Conservation (phyloP, 1,140 invertebrate species). For the Schlechtendalia chinensis region DNA sequence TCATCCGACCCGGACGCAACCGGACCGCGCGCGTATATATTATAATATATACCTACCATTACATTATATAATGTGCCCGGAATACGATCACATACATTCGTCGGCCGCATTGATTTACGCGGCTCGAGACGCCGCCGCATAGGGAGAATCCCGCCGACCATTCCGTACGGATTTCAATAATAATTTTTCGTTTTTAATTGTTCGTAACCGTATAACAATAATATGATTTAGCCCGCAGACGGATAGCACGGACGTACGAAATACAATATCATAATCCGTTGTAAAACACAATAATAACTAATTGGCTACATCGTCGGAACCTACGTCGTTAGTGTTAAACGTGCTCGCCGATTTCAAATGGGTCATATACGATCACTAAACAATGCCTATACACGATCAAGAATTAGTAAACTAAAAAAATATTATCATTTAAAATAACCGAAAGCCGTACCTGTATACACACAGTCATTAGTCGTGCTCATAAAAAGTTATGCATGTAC, state of each 20-base stretch:
- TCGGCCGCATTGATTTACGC: constrained; percentile 26
- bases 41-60: no score
- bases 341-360: background rate
- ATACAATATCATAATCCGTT: no score
- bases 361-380: no score
- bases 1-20: constrained; percentile 28
- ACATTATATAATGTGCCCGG: background rate
- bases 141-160: background rate
- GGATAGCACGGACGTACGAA: background rate
- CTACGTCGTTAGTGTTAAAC: background rate
- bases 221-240: constrained; percentile 3
- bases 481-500: no score
- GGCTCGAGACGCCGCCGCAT: background rate
- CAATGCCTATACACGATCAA: no score
- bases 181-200: constrained; percentile 14
- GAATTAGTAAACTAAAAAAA: no score
- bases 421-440: no score
- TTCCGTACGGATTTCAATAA: background rate
- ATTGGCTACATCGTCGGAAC: background rate
- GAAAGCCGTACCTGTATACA: no score
- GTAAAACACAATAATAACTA: background rate
- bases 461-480: no score
- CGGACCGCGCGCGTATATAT: background rate
- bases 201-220: no score
- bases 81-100: constrained; percentile 40